Evolutionary conservation across 2,888 invertebrate genomes (phyloP).

Genomic region (Ametastegia equiseti): DNA sequence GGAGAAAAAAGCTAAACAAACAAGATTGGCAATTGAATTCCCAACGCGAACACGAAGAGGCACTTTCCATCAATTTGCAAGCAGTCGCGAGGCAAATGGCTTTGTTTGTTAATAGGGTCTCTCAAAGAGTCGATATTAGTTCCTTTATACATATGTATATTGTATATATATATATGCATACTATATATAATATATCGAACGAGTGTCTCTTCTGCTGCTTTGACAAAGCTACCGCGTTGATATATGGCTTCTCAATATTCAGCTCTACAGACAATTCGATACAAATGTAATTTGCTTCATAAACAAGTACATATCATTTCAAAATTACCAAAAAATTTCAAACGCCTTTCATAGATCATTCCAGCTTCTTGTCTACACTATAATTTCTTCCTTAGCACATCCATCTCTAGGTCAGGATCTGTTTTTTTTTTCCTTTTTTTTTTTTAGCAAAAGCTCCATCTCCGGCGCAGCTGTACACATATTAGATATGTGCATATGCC

Average conservation of each 20-base stretch:
- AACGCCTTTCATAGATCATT: no score
- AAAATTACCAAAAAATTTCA: no score
- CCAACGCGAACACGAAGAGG: conserved; percentile 36
- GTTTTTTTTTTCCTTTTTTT: neutral
- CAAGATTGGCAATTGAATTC: conserved; percentile 44
- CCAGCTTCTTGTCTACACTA: no score
- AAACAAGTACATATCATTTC: no score
- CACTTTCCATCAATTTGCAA: conserved; percentile 46
- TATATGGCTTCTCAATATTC: no score
- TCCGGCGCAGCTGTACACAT: neutral
- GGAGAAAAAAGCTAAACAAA: conserved; percentile 41
- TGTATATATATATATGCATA: no score
- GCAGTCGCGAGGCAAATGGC: conserved; percentile 40
- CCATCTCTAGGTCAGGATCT: neutral
- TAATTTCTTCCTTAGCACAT: neutral
- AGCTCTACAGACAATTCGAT: neutral
- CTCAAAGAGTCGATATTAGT: conserved; percentile 34
- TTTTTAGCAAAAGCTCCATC: neutral
- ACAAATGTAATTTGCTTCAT: neutral
- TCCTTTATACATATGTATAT: neutral
- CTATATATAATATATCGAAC: no score
- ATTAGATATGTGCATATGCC: neutral
- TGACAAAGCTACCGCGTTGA: no score
- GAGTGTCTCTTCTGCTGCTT: neutral
- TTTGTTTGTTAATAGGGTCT: conserved; percentile 43